A percentile compares a stretch with the other conserved stretches of the same genome.
phyloP scores from a whole-genome alignment of 2,113 vertebrate genomes.

The Carassius carassius region DNA sequence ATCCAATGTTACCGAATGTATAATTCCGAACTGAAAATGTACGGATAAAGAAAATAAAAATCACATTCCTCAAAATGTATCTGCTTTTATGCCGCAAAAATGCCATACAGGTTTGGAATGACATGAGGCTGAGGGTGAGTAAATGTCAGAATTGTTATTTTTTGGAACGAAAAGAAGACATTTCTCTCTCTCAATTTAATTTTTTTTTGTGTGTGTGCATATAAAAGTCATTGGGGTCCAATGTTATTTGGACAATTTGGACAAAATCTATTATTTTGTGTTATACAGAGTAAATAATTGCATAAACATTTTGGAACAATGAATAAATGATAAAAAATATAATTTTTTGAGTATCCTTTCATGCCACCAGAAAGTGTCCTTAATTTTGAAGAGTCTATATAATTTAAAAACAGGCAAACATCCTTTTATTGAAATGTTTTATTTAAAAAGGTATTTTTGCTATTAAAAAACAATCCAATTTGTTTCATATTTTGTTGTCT shows the following conservation, averaged over 20 bases:
- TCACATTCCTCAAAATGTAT: neutral
- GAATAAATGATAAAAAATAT: neutral
- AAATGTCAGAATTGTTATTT: neutral
- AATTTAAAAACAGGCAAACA: neutral
- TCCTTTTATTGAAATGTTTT: neutral
- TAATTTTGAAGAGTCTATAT: neutral
- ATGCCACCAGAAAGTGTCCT: neutral
- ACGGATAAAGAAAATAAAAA: neutral
- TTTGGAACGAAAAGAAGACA: neutral
- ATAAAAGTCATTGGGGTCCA: neutral
- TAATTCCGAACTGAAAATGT: no score
- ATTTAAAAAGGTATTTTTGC: neutral
- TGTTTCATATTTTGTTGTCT: no score
- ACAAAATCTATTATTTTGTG: neutral
- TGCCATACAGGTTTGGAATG: neutral
- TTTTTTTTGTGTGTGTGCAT: no score
- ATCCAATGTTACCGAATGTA: no score
- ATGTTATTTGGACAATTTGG: neutral
- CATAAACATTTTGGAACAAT: neutral
- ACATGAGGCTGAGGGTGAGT: neutral
- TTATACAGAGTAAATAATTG: no score
- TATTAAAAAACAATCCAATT: neutral
- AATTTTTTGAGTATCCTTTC: neutral
- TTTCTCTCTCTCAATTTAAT: no score
- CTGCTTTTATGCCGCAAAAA: neutral